Evolutionary conservation across 2,797 vertebrate species (phyloP), one percentile per base, ranked within the genome.

Genomic region (Heterohyrax brucei): DNA sequence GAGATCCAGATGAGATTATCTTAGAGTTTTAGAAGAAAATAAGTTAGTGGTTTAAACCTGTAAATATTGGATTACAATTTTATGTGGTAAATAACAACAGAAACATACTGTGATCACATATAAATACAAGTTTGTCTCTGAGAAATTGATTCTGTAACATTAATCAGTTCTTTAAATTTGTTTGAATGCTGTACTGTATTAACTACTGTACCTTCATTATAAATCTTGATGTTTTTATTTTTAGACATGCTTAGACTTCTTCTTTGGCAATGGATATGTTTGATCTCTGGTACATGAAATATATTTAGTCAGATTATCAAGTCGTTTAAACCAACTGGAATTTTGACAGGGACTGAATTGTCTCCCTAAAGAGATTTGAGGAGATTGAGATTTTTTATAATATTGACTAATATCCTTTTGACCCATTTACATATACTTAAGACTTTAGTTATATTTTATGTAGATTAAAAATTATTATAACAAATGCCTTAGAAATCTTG

Each of bases 121-220:
- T 75, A 90, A 64, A 28, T 59, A 59, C 14, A 28, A 30, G 0
- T 87, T 75, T 68, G n/a, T 84, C 19, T n/a, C 39, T 7, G 22
- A 5, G 59, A 61, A 61, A 61, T 77, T 72, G 44, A 26, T 91
- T 86, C 24, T 73, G 1, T 33, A 28, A 22, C 22, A 28, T 53
- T 87, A 14, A 44, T 86, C 22, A 70, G 5, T 28, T 30, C 39
- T 89, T 81, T 33, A 70, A 82, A 30, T 73, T 0, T 59, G 8
- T 70, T 91, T 89, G 28, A 44, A 22, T 50, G 64, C 19, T 4
- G 30, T 59, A 81, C 73, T 77, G 93, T 77, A 77, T 95, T 77
- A 81, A 80, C 30, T 22, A 75, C 0, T n/a, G 80, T 26, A 59
- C 4, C 3, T 62, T 75, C 7, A 87, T 44, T 66, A 26, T 64